Base-by-base conservation (phyloP, 2,888 invertebrate species). In the Hanleya hanleyi region DNA sequence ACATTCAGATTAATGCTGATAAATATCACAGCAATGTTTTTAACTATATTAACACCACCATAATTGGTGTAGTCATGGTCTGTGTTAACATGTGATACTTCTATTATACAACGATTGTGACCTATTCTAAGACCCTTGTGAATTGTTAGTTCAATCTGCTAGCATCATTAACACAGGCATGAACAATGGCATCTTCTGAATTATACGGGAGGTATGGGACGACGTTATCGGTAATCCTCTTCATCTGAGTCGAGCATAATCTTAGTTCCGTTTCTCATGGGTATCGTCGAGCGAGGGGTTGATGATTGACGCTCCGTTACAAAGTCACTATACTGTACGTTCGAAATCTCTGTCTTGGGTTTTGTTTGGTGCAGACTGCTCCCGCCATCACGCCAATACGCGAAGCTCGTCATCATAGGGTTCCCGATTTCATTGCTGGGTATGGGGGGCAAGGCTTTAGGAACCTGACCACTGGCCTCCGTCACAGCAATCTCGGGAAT, bases 271-370 rank as follows among this genome's bases (percentile, higher is more conserved):
- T 51, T 51, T 22, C 51, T 51, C 51, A 51, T 51, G n/a, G 51
- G 51, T 12, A 51, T 12, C 9, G 41, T 41, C 22, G 51, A 51
- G 15, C 51, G 51, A 12, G 51, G 51, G 7, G 51, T 51, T 12
- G 51, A 51, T n/a, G 51, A n/a, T 51, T 51, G 51, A n/a, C 22
- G 12, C 51, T 51, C 51, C 51, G 51, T 51, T 26, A 51, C 51
- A 22, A 18, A 51, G 22, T 51, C 51, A 51, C 51, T 22, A 51
- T 51, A 51, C 7, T 51, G 12, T 18, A 51, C 51, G 22, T 26
- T 51, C 7, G 51, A 9, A 26, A 51, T 22, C 26, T 51, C 51
- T n/a, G 51, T 51, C 22, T 51, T 51, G 12, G 51, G 51, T n/a
- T 7, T 12, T 7, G 15, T 51, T 22, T 51, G 51, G 26, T 22